Conservation (phyloP, 53 echinoderm and acorn worm species). For the Hippasteria phrygiana region DNA sequence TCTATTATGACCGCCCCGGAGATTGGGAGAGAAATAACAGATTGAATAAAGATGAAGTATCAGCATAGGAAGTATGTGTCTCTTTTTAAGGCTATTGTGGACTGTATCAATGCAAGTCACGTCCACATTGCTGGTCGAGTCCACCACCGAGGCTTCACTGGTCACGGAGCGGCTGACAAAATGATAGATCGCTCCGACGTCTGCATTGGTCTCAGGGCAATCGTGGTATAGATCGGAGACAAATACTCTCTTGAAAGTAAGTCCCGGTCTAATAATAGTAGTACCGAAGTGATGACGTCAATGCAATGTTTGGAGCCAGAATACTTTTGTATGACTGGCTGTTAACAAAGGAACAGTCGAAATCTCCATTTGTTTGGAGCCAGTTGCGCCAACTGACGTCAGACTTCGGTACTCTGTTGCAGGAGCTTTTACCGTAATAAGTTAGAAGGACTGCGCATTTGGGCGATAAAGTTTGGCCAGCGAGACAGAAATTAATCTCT, state of each 20-base stretch:
- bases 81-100: neutral
- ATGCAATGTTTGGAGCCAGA: too few species aligned
- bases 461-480: too few species aligned
- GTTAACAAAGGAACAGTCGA: too few species aligned
- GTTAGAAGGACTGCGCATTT: neutral
- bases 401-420: neutral
- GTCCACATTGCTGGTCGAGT: too few species aligned
- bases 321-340: too few species aligned
- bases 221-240: neutral
- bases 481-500: too few species aligned
- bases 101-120: neutral
- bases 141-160: too few species aligned
- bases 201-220: neutral
- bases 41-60: conserved; percentile 29
- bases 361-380: too few species aligned
- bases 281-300: too few species aligned
- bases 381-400: too few species aligned
- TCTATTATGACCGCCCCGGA: neutral
- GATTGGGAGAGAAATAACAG: neutral
- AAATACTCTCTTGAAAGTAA: neutral
- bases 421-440: neutral
- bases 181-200: neutral
- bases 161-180: neutral
- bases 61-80: neutral
- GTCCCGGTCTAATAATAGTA: neutral